phyloP scores from a whole-genome alignment of 2,888 invertebrate species.

The Cecidostiba fungosa region DNA sequence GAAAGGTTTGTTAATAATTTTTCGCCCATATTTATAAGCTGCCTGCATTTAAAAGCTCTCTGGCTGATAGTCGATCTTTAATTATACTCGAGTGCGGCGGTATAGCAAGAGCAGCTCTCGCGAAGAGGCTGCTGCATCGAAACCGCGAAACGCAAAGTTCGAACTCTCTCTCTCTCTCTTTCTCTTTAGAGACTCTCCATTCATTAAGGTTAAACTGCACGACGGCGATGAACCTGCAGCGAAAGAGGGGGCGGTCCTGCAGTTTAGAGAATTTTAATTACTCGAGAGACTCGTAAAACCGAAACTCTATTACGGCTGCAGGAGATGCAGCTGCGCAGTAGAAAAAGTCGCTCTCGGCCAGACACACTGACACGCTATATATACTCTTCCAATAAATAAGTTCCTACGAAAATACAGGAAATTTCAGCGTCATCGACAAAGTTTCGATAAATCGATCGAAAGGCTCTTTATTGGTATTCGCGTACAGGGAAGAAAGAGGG shows the following conservation, averaged over 20 bases:
- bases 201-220: conserved; percentile 43
- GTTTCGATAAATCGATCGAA: conserved; percentile 32
- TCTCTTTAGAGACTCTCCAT: conserved; percentile 37
- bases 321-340: not conserved
- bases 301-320: conserved; percentile 38
- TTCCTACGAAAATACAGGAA: not conserved
- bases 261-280: conserved; percentile 57
- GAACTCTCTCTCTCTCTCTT: conserved; percentile 15
- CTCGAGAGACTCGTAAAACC: conserved; percentile 46
- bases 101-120: conserved; percentile 9
- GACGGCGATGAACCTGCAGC: conserved; percentile 29
- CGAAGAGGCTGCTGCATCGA: conserved; percentile 20
- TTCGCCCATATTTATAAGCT: not conserved
- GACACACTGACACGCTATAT: not conserved
- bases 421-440: not conserved
- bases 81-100: conserved; percentile 25
- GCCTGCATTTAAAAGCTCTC: no score
- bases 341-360: conserved; percentile 17
- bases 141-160: conserved; percentile 44
- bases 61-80: conserved; percentile 29
- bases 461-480: not conserved
- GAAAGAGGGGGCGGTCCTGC: conserved; percentile 29
- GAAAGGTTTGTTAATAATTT: not conserved
- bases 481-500: not conserved
- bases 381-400: not conserved